These are phyloP conservation scores for Ciconia boyciana DNA, from an alignment of 2,113 vertebrate genomes.

Conservation along the genomic window DNA sequence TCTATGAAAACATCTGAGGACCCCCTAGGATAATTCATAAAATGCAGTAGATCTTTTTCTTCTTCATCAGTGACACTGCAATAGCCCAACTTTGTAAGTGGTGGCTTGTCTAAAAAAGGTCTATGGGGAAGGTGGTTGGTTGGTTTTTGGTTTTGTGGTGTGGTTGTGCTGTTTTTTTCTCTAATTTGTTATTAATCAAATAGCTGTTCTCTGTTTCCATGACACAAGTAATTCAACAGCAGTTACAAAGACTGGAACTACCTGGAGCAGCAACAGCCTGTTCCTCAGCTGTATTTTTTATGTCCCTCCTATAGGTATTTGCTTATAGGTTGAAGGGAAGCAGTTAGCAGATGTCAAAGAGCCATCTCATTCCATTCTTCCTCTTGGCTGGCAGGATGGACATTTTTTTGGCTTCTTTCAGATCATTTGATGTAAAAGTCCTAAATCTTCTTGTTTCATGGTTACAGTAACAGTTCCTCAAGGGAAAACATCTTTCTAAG, in stretches of 20 bases:
- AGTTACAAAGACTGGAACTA: background rate
- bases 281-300: background rate
- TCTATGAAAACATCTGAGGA: background rate
- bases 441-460: background rate
- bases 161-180: background rate
- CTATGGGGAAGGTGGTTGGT: background rate
- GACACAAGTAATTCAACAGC: background rate
- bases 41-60: background rate
- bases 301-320: background rate
- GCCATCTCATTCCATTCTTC: background rate
- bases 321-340: background rate
- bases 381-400: background rate
- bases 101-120: background rate
- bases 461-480: background rate
- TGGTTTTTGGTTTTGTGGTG: background rate
- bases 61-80: background rate
- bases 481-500: constrained; percentile 8
- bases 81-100: background rate
- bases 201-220: background rate
- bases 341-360: background rate
- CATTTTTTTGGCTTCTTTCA: background rate
- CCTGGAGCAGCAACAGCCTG: background rate
- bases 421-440: background rate
- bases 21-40: background rate
- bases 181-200: background rate